phyloP scores from a whole-genome alignment of 2,113 vertebrate species.

The Thymallus thymallus region DNA sequence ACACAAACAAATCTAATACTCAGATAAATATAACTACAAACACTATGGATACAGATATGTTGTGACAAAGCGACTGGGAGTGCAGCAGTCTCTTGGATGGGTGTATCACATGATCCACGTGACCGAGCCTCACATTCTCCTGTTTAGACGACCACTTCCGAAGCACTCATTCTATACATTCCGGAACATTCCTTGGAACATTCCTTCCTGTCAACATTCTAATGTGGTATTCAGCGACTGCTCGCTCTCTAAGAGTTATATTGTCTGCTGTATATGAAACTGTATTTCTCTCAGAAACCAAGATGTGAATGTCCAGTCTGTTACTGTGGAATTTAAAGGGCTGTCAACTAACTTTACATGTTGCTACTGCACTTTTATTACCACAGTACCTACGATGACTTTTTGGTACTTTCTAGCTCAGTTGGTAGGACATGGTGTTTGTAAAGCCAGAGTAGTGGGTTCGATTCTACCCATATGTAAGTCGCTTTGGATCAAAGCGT shows the following conservation, averaged over 20 bases:
- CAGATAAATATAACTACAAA: slow-evolving; percentile 86
- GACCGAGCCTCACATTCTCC: slow-evolving; percentile 90
- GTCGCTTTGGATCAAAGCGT: no score
- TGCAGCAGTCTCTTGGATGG: slow-evolving; percentile 88
- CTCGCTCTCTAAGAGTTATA: neutral
- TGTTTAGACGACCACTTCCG: slow-evolving; percentile 86
- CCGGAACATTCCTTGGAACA: neutral
- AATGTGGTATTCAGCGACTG: slow-evolving; percentile 1
- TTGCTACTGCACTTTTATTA: neutral
- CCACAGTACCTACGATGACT: neutral
- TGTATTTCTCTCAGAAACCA: slow-evolving; percentile 7
- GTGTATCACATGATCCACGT: slow-evolving; percentile 90
- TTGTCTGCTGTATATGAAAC: neutral
- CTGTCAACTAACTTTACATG: neutral
- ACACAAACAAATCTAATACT: slow-evolving; percentile 85
- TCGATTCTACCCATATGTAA: no score
- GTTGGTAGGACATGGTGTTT: no score
- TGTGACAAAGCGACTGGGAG: slow-evolving; percentile 83
- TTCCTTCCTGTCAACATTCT: neutral
- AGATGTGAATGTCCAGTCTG: neutral
- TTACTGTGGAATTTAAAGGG: neutral
- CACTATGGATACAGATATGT: slow-evolving; percentile 89
- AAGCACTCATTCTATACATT: slow-evolving; percentile 65
- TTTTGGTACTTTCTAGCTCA: neutral
- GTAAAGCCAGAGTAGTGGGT: no score